Percentiles rank a stretch among this genome's conserved stretches.
phyloP scores from a whole-genome alignment of 2,113 vertebrate species.

The Sclerurus mexicanus region DNA sequence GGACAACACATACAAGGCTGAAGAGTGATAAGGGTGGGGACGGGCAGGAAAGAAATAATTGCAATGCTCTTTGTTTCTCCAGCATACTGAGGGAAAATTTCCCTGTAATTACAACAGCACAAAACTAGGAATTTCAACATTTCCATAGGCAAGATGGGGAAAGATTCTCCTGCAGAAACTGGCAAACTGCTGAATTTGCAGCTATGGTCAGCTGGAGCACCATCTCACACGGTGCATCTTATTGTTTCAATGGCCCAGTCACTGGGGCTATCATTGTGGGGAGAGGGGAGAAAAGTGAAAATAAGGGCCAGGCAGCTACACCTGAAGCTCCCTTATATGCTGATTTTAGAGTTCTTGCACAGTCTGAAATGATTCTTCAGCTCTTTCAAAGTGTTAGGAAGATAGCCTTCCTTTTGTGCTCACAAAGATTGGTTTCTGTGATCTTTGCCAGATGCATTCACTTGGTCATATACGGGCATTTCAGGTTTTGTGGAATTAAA shows the following conservation, averaged over 20 bases:
- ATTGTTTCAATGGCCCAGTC: background rate
- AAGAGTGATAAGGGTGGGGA: background rate
- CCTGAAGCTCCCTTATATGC: background rate
- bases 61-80: background rate
- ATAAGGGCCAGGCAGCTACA: background rate
- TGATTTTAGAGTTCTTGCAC: background rate
- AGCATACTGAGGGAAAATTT: background rate
- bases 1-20: background rate
- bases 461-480: fast-evolving
- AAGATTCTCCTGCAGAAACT: background rate
- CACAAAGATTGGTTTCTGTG: background rate
- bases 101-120: background rate
- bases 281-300: background rate
- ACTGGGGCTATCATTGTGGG: background rate
- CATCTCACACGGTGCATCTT: background rate
- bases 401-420: background rate
- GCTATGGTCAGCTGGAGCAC: background rate
- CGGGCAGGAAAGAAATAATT: background rate
- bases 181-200: background rate
- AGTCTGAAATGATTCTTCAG: background rate
- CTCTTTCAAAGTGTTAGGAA: background rate
- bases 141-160: background rate
- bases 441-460: background rate
- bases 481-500: background rate
- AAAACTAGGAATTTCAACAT: background rate